phyloP scores from a whole-genome alignment of 2,888 invertebrate genomes.

The Onchidella celtica region DNA sequence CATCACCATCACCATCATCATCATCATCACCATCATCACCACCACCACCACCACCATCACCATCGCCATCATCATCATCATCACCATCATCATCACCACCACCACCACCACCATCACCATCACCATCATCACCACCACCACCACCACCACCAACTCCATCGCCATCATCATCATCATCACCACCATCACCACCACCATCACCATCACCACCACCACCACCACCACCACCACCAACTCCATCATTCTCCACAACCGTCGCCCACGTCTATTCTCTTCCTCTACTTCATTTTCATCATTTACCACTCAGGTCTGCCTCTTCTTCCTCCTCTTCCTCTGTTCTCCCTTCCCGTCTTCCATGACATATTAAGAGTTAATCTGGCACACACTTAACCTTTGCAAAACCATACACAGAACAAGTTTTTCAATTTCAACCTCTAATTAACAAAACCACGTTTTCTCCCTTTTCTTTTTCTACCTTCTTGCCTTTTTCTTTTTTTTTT shows the following conservation, averaged over 20 bases:
- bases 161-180: not conserved
- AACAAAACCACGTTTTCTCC: no score
- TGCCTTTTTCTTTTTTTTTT: no score
- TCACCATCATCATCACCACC: not conserved
- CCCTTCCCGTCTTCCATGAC: no score
- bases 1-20: not conserved
- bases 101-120: not conserved
- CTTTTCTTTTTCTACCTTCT: no score
- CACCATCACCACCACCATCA: conserved; percentile 1
- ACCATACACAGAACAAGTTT: no score
- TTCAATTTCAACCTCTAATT: no score
- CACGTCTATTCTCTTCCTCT: not conserved
- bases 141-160: not conserved
- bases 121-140: not conserved
- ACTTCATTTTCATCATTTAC: not conserved
- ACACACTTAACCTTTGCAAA: no score
- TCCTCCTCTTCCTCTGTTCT: not conserved
- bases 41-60: not conserved
- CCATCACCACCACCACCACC: no score
- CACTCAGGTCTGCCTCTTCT: not conserved
- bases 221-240: no score
- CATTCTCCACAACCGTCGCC: not conserved
- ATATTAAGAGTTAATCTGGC: no score
- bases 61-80: not conserved
- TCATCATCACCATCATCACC: conserved; percentile 26